A percentile compares a stretch with the other conserved stretches of the same genome.
Evolutionary conservation across 2,113 vertebrate genomes (phyloP).

Genomic region (Notothenia coriiceps): DNA sequence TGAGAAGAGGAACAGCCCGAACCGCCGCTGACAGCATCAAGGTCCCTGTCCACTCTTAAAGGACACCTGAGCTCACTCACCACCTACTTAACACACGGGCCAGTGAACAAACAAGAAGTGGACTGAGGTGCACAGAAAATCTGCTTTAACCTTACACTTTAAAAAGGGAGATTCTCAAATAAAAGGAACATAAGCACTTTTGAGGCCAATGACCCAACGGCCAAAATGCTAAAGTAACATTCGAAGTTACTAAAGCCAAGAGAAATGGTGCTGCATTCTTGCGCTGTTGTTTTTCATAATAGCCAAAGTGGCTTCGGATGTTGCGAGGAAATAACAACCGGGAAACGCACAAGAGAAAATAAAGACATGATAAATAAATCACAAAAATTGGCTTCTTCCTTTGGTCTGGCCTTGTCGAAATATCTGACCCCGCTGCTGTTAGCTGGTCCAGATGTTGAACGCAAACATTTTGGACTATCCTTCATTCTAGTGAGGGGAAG

Average conservation of each 20-base stretch:
- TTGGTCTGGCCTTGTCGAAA: slow-evolving; percentile 58
- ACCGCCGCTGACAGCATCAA: slow-evolving; percentile 15
- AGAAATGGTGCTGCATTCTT: slow-evolving; percentile 40
- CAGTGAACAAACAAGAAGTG: slow-evolving; percentile 52
- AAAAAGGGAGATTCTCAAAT: background rate
- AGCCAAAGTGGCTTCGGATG: slow-evolving; percentile 37
- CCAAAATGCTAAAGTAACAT: slow-evolving; percentile 25
- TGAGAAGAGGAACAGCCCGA: slow-evolving; percentile 32
- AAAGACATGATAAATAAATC: slow-evolving; percentile 67
- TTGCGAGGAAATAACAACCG: slow-evolving; percentile 48
- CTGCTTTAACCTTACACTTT: background rate
- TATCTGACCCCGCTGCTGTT: slow-evolving; percentile 44
- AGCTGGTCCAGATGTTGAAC: slow-evolving; percentile 64
- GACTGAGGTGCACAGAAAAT: slow-evolving; percentile 13
- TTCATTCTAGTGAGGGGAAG: slow-evolving; percentile 36
- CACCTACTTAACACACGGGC: slow-evolving; percentile 45
- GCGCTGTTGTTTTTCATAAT: slow-evolving; percentile 45
- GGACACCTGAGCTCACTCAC: slow-evolving; percentile 61
- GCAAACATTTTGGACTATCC: slow-evolving; percentile 42
- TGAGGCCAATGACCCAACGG: slow-evolving; percentile 25
- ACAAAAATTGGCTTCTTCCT: slow-evolving; percentile 54
- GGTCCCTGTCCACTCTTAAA: slow-evolving; percentile 49
- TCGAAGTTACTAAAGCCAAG: slow-evolving; percentile 20
- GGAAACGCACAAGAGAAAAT: slow-evolving; percentile 57
- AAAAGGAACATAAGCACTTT: background rate